A percentile compares a stretch with the other conserved stretches of the same genome.
These are phyloP conservation scores for Scolanthus callimorphus DNA, from an alignment of 92 coral and sea anemone genomes.

Conservation along the genomic window DNA sequence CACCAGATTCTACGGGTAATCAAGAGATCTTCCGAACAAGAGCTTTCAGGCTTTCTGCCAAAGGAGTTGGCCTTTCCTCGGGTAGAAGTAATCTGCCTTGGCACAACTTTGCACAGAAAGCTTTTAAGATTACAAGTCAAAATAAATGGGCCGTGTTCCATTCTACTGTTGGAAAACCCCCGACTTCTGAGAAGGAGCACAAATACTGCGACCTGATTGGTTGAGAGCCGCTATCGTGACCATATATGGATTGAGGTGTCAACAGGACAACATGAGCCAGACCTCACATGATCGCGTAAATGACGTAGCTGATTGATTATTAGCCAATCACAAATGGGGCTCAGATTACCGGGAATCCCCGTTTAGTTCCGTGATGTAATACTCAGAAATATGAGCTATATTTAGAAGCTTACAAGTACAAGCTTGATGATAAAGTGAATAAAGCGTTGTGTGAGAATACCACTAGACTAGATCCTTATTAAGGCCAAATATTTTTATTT, in stretches of 20 bases:
- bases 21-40: background rate
- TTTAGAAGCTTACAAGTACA: slow-evolving; percentile 1
- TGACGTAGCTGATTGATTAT: background rate
- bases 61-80: background rate
- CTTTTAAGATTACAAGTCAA: background rate
- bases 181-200: slow-evolving; percentile 27
- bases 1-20: background rate
- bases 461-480: too few species aligned
- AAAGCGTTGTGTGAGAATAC: too few species aligned
- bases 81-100: background rate
- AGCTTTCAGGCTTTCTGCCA: background rate
- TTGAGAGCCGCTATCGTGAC: background rate
- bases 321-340: slow-evolving; percentile 39
- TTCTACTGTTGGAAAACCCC: slow-evolving; percentile 49
- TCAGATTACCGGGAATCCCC: slow-evolving; percentile 58
- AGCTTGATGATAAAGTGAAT: too few species aligned
- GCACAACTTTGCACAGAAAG: background rate
- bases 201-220: slow-evolving; percentile 40
- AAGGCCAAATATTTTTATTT: too few species aligned
- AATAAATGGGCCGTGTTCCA: background rate
- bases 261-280: background rate
- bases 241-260: background rate
- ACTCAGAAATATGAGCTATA: background rate
- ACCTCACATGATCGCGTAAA: slow-evolving; percentile 3
- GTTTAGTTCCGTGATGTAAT: slow-evolving; percentile 5